phyloP scores from a whole-genome alignment of 1,140 invertebrate genomes.

The Fopius arisanus region DNA sequence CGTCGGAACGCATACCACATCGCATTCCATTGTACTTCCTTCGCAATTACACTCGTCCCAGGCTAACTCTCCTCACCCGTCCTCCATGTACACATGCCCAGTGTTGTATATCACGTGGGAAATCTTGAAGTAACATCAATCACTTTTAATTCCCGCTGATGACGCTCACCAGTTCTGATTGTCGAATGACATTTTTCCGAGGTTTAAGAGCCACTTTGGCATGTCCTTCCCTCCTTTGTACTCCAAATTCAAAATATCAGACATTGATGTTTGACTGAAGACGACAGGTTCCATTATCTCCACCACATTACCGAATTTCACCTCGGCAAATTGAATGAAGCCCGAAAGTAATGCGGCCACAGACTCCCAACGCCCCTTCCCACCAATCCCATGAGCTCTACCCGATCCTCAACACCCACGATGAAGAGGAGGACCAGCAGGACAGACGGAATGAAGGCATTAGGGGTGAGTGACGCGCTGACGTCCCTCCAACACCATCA shows the following conservation, averaged over 20 bases:
- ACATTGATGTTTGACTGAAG: conserved; percentile 1
- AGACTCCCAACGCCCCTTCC: conserved; percentile 18
- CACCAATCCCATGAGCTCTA: not conserved
- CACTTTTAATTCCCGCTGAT: not conserved
- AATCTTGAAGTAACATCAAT: conserved; percentile 22
- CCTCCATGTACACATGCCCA: not conserved
- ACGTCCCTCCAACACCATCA: conserved; percentile 36
- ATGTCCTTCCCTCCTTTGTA: not conserved
- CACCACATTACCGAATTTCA: conserved; percentile 62
- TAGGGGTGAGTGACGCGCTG: conserved; percentile 57
- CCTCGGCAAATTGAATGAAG: conserved; percentile 61
- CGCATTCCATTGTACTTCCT: conserved; percentile 54
- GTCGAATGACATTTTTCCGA: not conserved
- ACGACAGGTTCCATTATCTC: conserved; percentile 20
- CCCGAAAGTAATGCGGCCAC: conserved; percentile 56
- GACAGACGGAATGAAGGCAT: conserved; percentile 59
- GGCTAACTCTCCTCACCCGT: not conserved
- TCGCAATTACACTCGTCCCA: conserved; percentile 47
- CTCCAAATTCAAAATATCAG: not conserved
- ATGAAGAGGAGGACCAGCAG: conserved; percentile 6
- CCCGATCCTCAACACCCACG: not conserved
- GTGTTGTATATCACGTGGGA: conserved; percentile 30
- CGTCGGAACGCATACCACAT: conserved; percentile 44
- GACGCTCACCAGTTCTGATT: conserved; percentile 18
- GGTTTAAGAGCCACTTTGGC: not conserved